phyloP scores from a whole-genome alignment of 2,888 invertebrate species.

The Leuctra nigra region DNA sequence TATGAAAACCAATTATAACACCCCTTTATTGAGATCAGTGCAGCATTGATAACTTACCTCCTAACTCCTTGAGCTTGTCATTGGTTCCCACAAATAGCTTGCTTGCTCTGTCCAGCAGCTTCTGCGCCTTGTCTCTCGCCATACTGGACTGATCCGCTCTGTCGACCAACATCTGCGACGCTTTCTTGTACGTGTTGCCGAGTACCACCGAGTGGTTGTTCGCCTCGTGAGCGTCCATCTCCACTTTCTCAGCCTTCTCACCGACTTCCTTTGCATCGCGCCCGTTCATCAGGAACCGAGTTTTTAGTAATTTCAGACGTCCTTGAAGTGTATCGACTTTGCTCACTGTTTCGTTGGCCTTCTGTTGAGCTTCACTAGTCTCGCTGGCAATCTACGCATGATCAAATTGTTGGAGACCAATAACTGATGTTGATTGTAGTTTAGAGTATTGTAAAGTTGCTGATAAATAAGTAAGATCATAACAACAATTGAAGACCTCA shows the following conservation, averaged over 20 bases:
- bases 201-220: slow-evolving; percentile 57
- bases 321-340: slow-evolving; percentile 65
- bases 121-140: slow-evolving; percentile 71
- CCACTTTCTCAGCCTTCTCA: slow-evolving; percentile 66
- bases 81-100: slow-evolving; percentile 74
- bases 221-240: slow-evolving; percentile 62
- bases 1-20: slow-evolving; percentile 7
- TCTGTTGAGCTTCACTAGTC: slow-evolving; percentile 70
- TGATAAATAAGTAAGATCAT: too few relatives aligned
- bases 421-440: too few relatives aligned
- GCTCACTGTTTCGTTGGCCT: slow-evolving; percentile 70
- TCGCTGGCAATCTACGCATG: slow-evolving; percentile 80
- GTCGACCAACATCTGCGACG: slow-evolving; percentile 61
- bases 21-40: slow-evolving; percentile 26
- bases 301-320: slow-evolving; percentile 68
- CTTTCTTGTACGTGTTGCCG: slow-evolving; percentile 61
- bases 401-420: too few relatives aligned
- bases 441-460: too few relatives aligned
- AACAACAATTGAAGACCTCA: too few relatives aligned
- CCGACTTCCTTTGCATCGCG: slow-evolving; percentile 75
- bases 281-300: slow-evolving; percentile 74
- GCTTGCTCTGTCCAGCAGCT: slow-evolving; percentile 70
- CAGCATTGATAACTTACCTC: slow-evolving; percentile 40
- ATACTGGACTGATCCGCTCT: slow-evolving; percentile 69
- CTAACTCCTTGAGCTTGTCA: slow-evolving; percentile 63